A percentile compares a stretch with the other conserved stretches of the same genome.
Evolutionary conservation across 2,888 invertebrate species (phyloP).

Genomic region (Nebria brevicollis): DNA sequence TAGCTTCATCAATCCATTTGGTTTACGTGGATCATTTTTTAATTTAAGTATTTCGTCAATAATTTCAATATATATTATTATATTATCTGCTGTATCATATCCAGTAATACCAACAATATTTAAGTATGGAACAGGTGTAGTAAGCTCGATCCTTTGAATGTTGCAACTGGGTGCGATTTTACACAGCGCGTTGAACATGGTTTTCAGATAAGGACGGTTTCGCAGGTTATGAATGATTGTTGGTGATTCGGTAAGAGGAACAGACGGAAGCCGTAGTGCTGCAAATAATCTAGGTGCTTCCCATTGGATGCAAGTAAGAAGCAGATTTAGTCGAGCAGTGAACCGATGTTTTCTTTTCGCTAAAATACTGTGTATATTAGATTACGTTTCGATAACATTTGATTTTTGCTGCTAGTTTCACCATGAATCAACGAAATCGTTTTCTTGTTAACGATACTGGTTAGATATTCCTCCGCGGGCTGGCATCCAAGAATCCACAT

Average conservation of each 20-base stretch:
- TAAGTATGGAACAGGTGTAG: constrained; percentile 55
- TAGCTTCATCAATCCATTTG: constrained; percentile 61
- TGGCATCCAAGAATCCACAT: constrained; percentile 60
- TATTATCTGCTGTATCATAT: constrained; percentile 56
- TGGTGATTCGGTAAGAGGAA: constrained; percentile 11
- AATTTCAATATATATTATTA: constrained; percentile 62
- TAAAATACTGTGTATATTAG: constrained; percentile 48
- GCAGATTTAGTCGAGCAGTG: constrained; percentile 57
- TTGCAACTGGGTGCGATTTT: constrained; percentile 19
- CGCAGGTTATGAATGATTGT: constrained; percentile 34
- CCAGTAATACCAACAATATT: constrained; percentile 60
- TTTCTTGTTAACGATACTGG: constrained; percentile 33
- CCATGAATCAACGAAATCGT: constrained; percentile 26
- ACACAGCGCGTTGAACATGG: constrained; percentile 15
- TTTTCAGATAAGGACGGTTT: constrained; percentile 35
- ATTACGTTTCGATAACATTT: too few relatives aligned
- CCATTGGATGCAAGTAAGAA: constrained; percentile 59
- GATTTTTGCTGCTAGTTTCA: background rate
- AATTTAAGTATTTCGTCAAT: constrained; percentile 61
- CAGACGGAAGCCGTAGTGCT: constrained; percentile 47
- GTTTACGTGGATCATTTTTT: constrained; percentile 56
- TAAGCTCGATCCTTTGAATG: constrained; percentile 24
- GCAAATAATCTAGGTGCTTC: constrained; percentile 59
- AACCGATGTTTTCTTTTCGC: constrained; percentile 50
- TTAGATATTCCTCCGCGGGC: constrained; percentile 16